These are phyloP conservation scores for Asteroscopus sphinx DNA, from an alignment of 2,888 invertebrate species.

Conservation along the genomic window DNA sequence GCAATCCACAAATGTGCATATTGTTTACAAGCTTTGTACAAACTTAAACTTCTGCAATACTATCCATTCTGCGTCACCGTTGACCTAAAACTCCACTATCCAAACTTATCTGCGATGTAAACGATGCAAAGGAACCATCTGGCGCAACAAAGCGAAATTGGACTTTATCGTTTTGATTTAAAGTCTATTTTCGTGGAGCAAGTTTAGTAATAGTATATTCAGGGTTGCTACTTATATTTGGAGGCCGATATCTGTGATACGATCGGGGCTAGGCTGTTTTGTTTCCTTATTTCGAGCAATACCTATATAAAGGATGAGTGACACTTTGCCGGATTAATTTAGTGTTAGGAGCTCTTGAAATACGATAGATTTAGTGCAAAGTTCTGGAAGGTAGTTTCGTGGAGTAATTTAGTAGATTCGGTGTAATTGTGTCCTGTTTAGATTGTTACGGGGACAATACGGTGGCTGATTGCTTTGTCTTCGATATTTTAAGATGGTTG, in stretches of 20 bases:
- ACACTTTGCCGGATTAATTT: constrained; percentile 63
- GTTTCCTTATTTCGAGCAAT: constrained; percentile 76
- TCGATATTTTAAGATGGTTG: constrained; percentile 42
- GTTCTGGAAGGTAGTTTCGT: constrained; percentile 15
- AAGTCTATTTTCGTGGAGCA: constrained; percentile 44
- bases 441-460: constrained; percentile 45
- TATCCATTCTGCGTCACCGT: constrained; percentile 44
- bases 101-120: constrained; percentile 81
- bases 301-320: constrained; percentile 59
- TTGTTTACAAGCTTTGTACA: constrained; percentile 17
- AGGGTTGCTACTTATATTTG: constrained; percentile 50
- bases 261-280: constrained; percentile 73
- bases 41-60: constrained; percentile 51
- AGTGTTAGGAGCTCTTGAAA: constrained; percentile 48
- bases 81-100: constrained; percentile 81
- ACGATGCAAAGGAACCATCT: constrained; percentile 69
- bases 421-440: constrained; percentile 23
- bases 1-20: constrained; percentile 26
- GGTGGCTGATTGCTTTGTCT: constrained; percentile 38
- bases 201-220: constrained; percentile 48
- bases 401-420: constrained; percentile 33
- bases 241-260: constrained; percentile 68
- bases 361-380: constrained; percentile 30
- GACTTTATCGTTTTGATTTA: constrained; percentile 52
- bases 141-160: constrained; percentile 49